These are phyloP conservation scores for Acanthochromis polyacanthus DNA, from an alignment of 2,113 vertebrate genomes.

Conservation along the genomic window DNA sequence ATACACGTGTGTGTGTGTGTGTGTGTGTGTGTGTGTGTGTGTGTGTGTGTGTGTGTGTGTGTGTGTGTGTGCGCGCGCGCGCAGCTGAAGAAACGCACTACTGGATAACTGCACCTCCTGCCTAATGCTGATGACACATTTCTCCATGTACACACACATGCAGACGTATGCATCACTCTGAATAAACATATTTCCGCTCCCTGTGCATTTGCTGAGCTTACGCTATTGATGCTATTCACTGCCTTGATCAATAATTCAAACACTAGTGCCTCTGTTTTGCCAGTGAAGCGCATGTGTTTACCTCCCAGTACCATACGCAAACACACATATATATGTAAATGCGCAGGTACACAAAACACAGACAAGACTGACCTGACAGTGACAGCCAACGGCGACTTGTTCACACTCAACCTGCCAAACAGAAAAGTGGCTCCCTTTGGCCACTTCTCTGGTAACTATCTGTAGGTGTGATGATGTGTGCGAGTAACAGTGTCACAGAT, in stretches of 20 bases:
- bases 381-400: slow-evolving; percentile 36
- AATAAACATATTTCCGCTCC: slow-evolving; percentile 47
- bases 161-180: slow-evolving; percentile 33
- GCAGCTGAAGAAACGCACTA: neutral
- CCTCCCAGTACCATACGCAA: neutral
- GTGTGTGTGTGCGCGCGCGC: no score
- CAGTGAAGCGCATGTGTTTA: slow-evolving; percentile 48
- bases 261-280: slow-evolving; percentile 49
- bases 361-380: slow-evolving; percentile 19
- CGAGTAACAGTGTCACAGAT: slow-evolving; percentile 21
- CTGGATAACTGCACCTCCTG: neutral
- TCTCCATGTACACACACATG: neutral
- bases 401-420: slow-evolving; percentile 46
- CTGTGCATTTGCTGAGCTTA: slow-evolving; percentile 59
- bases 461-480: slow-evolving; percentile 34
- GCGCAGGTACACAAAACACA: slow-evolving; percentile 23
- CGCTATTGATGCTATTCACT: slow-evolving; percentile 60
- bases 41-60: no score
- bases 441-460: slow-evolving; percentile 29
- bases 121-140: no score
- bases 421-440: slow-evolving; percentile 33
- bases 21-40: no score
- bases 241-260: slow-evolving; percentile 80
- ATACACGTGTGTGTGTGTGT: no score
- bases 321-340: slow-evolving; percentile 1